Evolutionary conservation across 2,113 vertebrate species (phyloP).

Genomic region (Salminus brasiliensis): DNA sequence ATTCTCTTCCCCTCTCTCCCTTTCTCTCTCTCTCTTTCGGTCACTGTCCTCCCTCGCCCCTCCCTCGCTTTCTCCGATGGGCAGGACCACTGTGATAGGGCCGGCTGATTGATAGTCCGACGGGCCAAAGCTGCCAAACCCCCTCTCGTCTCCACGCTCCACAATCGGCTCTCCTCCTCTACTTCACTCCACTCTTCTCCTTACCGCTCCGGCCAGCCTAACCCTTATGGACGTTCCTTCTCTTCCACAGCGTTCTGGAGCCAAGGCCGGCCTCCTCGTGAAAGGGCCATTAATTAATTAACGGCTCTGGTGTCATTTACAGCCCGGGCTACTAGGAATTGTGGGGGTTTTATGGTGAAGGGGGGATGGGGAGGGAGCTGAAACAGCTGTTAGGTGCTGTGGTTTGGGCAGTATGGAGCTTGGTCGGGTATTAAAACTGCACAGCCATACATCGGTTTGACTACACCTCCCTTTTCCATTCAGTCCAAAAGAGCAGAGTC

Average conservation of each 20-base stretch:
- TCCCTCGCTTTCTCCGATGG: constrained; percentile 54
- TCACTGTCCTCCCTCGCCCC: constrained; percentile 46
- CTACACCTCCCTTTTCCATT: no score
- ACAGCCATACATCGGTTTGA: no score
- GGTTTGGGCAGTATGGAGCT: neutral
- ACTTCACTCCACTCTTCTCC: constrained; percentile 4
- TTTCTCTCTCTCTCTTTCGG: constrained; percentile 9
- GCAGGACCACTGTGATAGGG: constrained; percentile 66
- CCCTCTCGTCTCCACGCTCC: constrained; percentile 52
- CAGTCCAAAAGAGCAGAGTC: no score
- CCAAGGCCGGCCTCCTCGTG: constrained; percentile 56
- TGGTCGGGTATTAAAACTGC: no score
- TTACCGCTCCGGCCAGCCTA: neutral
- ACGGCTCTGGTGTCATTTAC: constrained; percentile 78
- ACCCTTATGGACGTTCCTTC: neutral
- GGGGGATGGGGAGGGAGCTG: constrained; percentile 52
- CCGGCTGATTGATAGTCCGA: constrained; percentile 70
- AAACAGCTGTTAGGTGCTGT: neutral
- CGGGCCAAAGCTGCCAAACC: constrained; percentile 40
- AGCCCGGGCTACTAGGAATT: constrained; percentile 57
- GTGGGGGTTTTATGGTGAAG: constrained; percentile 55
- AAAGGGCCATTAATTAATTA: constrained; percentile 81
- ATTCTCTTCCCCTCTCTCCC: constrained; percentile 62
- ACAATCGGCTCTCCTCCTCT: constrained; percentile 40
- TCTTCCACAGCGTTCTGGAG: constrained; percentile 31